phyloP scores from a whole-genome alignment of 1,140 invertebrate genomes.

The Trichogramma pretiosum region DNA sequence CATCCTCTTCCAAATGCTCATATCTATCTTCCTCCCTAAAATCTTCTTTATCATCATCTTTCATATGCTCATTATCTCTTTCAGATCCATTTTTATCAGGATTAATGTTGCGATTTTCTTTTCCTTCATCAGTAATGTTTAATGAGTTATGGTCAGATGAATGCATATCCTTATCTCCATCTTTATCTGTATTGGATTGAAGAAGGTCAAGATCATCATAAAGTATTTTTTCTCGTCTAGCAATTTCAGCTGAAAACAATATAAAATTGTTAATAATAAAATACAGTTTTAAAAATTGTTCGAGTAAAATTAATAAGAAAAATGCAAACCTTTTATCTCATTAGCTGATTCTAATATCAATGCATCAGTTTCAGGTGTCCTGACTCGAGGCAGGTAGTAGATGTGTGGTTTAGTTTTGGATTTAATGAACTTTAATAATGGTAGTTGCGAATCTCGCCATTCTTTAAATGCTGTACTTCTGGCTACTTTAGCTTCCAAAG shows the following conservation, averaged over 20 bases:
- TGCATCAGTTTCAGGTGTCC: slow-evolving; percentile 49
- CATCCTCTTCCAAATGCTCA: slow-evolving; percentile 18
- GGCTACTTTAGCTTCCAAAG: slow-evolving; percentile 84
- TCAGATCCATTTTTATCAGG: slow-evolving; percentile 36
- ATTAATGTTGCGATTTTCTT: slow-evolving; percentile 43
- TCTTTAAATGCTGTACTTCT: slow-evolving; percentile 78
- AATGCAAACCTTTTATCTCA: slow-evolving; percentile 49
- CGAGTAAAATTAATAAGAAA: slow-evolving; percentile 1
- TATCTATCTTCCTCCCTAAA: slow-evolving; percentile 6
- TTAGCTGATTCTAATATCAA: slow-evolving; percentile 51
- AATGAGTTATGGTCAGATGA: slow-evolving; percentile 22
- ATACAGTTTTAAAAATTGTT: background rate
- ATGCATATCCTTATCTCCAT: slow-evolving; percentile 23
- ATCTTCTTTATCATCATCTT: background rate
- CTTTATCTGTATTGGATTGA: slow-evolving; percentile 35
- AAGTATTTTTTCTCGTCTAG: slow-evolving; percentile 44
- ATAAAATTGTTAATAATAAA: background rate
- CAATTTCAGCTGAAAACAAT: slow-evolving; percentile 38
- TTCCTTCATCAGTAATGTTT: slow-evolving; percentile 31
- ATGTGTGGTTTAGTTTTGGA: slow-evolving; percentile 79
- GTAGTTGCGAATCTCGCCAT: slow-evolving; percentile 74
- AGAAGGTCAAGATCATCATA: slow-evolving; percentile 41
- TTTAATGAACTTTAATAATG: slow-evolving; percentile 74
- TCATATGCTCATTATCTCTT: background rate
- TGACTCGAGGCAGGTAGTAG: slow-evolving; percentile 77